These are phyloP conservation scores for Bucorvus abyssinicus DNA, from an alignment of 2,797 vertebrate species.

Conservation along the genomic window DNA sequence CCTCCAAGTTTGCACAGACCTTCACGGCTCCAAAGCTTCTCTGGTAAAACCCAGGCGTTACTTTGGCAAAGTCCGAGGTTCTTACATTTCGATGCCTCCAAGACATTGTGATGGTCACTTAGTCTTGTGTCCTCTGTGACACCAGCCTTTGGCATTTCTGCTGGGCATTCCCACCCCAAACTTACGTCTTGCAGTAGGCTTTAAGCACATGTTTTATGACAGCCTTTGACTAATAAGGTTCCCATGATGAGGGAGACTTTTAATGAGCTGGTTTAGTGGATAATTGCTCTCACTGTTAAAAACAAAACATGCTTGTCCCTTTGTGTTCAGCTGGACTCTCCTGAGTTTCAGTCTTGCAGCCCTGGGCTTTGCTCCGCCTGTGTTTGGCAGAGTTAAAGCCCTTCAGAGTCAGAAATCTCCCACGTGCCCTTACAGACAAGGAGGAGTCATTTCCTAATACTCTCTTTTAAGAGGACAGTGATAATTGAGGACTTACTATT, in stretches of 20 bases:
- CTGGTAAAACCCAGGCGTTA: not conserved
- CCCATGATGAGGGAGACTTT: not conserved
- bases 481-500: not conserved
- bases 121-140: not conserved
- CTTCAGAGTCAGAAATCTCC: not conserved
- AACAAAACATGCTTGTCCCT: not conserved
- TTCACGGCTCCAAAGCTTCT: not conserved
- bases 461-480: not conserved
- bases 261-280: not conserved
- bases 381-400: not conserved
- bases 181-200: not conserved
- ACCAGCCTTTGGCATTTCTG: not conserved
- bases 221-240: not conserved
- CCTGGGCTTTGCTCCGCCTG: not conserved
- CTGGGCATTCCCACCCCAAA: not conserved
- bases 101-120: not conserved
- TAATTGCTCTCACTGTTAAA: slow-evolving; percentile 8
- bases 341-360: not conserved
- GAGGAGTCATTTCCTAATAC: not conserved
- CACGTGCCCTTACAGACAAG: not conserved
- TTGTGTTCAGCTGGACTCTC: not conserved
- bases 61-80: not conserved
- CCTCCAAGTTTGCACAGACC: not conserved
- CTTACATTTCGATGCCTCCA: not conserved
- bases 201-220: not conserved